These are phyloP conservation scores for Lucilia cuprina DNA, from an alignment of 1,140 invertebrate species.

Conservation along the genomic window DNA sequence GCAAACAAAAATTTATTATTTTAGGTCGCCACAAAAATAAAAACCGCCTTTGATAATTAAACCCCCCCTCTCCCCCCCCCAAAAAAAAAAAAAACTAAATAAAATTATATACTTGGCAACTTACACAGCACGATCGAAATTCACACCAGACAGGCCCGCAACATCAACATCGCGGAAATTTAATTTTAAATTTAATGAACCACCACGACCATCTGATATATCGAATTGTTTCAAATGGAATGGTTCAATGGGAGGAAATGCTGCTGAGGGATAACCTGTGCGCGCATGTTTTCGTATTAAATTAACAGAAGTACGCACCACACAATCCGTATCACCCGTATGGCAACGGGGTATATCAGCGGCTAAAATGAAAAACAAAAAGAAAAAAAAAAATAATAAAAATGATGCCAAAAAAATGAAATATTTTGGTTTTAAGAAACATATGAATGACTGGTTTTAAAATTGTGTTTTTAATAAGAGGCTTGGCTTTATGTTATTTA, in stretches of 20 bases:
- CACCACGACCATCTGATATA: conserved; percentile 53
- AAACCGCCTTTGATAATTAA: neutral
- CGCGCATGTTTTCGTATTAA: conserved; percentile 48
- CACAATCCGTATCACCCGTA: conserved; percentile 51
- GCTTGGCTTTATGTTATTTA: too few species aligned
- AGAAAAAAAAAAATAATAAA: neutral
- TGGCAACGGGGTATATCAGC: conserved; percentile 53
- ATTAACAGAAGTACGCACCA: conserved; percentile 48
- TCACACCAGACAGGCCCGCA: conserved; percentile 55
- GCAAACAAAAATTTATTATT: too few species aligned
- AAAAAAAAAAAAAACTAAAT: too few species aligned
- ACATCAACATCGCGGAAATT: conserved; percentile 57
- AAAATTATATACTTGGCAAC: too few species aligned
- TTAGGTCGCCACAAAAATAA: too few species aligned
- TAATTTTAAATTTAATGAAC: conserved; percentile 55
- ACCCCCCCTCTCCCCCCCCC: too few species aligned
- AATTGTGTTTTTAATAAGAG: neutral
- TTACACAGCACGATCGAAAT: conserved; percentile 59
- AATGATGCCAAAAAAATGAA: neutral
- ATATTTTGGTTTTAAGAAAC: neutral
- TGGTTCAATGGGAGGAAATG: conserved; percentile 55
- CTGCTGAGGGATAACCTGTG: conserved; percentile 50
- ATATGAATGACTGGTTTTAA: neutral
- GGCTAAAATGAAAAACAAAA: conserved; percentile 43
- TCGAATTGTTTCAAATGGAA: conserved; percentile 55